Evolutionary conservation across 2,797 vertebrate genomes (phyloP), one percentile per base, ranked within the genome.

Genomic region (Falco biarmicus): DNA sequence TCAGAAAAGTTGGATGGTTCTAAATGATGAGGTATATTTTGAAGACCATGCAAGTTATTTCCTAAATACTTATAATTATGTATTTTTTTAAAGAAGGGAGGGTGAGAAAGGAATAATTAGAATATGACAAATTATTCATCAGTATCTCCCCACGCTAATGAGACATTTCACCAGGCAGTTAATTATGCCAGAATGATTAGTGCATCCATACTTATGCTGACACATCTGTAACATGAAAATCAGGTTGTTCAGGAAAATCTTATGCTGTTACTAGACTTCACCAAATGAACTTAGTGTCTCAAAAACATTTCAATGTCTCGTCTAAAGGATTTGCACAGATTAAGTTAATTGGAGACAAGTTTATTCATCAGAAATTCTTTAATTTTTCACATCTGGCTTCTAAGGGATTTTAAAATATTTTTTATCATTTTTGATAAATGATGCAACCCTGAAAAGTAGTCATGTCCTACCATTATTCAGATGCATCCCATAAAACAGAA

Each of bases 111-210:
- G 75, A 97, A 94, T 91, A 96, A 97, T 97, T 96, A 93, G 66
- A 79, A 91, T 89, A 73, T 74, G 90, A 92, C 88, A 84, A 96
- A 97, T 95, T 95, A 87, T 88, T 91, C 82, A 89, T 89, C 51
- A 94, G 81, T 48, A 77, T 69, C 84, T 94, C 77, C 80, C 71
- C 70, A 87, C 3, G 12, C 77, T 96, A 97, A 97, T 84, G 93
- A 98, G 97, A 96, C 86, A 97, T 96, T 97, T 98, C 89, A 96
- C 90, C 90, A 96, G 70, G 89, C 84, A 95, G 95, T 97, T 97
- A 92, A 95, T 97, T 97, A 95, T 79, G 89, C 63, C 32, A 89
- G 56, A 92, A 96, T 79, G 76, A 92, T 94, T 73, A 94, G 56
- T 63, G 47, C 82, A 92, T 68, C 51, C 80, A 70, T 71, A 83